Base-by-base conservation (phyloP, 2,888 invertebrate genomes). In the Entomobrya multifasciata region DNA sequence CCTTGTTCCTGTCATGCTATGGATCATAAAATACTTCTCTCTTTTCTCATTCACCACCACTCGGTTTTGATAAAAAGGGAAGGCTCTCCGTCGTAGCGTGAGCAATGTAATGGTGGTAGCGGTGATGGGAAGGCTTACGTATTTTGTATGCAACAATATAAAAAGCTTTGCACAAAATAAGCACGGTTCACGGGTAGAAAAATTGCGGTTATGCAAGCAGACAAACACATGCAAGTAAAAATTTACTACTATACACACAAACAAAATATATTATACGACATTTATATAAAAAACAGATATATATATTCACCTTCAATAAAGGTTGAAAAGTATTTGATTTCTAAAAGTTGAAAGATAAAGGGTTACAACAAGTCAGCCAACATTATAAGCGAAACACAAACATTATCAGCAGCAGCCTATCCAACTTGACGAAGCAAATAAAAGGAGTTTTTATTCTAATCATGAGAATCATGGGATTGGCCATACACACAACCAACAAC, bases 381-480 rank as follows among this genome's bases (percentile, higher is more conserved):
- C n/a, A 49, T 3, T 10, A 49, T 10, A 13, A 60, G 25, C 65
- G 41, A 47, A 72, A 72, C 44, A 72, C 36, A 17, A n/a, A n/a
- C n/a, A n/a, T n/a, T n/a, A n/a, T n/a, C 15, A 72, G 36, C 70
- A 72, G 15, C 70, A 49, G 25, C n/a, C 70, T 72, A 49, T 72
- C 17, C 49, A 72, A 72, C 2, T 20, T 17, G 72, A 41, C 20
- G 60, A 22, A 72, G 60, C 81, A 57, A 80, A 80, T 57, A 57
- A 25, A 57, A 55, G n/a, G 52, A 47, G 72, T 62, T 27, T 36
- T 76, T 30, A 55, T 76, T 55, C 25, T 72, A 80, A 60, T 30
- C 57, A 60, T 83, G 83, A 74, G 76, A 83, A 83, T 62, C 83
- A 76, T 65, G 62, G 83, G 83, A 74, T 83, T 83, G 60, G 52